These are phyloP conservation scores for Benitochromis conjunctus DNA, from an alignment of 2,113 vertebrate genomes.

Conservation along the genomic window DNA sequence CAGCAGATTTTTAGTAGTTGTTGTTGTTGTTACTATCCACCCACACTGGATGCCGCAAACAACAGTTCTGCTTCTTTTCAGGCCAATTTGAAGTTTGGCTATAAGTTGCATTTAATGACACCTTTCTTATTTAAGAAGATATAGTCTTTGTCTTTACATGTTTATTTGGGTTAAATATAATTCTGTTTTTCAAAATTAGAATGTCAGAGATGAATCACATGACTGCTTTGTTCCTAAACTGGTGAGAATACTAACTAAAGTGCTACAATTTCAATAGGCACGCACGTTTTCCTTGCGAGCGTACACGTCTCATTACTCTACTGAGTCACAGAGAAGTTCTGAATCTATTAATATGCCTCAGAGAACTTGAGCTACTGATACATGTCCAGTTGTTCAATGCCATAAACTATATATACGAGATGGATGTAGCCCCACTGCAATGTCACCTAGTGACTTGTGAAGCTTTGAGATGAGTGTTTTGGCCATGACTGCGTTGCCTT, in stretches of 20 bases:
- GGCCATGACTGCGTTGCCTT: not conserved
- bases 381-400: not conserved
- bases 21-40: constrained; percentile 4
- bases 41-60: not conserved
- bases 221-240: not conserved
- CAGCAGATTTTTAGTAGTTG: constrained; percentile 12
- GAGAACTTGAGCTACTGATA: not conserved
- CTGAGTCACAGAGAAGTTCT: not conserved
- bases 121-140: not conserved
- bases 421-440: not conserved
- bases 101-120: not conserved
- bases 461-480: not conserved
- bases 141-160: not conserved
- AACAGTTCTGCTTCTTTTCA: not conserved
- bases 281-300: not conserved
- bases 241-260: not conserved
- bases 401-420: not conserved
- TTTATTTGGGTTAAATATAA: not conserved
- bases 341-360: not conserved
- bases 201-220: not conserved
- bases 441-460: not conserved
- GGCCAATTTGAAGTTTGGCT: not conserved
- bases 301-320: not conserved
- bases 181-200: not conserved
- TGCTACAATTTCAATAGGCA: not conserved